These are phyloP conservation scores for Drosophila emarginata DNA, from an alignment of 2,888 invertebrate species.

Conservation along the genomic window DNA sequence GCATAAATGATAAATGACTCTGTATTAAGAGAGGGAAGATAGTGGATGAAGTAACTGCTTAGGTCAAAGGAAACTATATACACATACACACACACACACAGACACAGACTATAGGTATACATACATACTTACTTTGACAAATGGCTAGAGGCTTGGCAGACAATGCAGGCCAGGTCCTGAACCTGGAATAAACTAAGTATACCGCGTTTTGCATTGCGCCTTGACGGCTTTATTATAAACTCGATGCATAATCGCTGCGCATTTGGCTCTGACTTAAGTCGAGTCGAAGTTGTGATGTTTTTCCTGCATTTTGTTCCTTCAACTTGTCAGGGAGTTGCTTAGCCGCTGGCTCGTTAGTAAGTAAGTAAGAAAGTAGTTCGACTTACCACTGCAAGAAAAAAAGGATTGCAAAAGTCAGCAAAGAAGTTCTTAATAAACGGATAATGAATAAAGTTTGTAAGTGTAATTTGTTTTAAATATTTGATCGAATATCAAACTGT, in stretches of 20 bases:
- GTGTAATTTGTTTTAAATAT: too few species aligned
- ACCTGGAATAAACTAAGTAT: not conserved
- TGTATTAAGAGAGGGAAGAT: constrained; percentile 50
- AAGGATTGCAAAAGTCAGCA: not conserved
- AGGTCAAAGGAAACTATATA: constrained; percentile 13
- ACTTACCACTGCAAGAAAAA: constrained; percentile 9
- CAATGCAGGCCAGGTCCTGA: constrained; percentile 8
- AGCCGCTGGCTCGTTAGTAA: constrained; percentile 53
- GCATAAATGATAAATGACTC: constrained; percentile 76
- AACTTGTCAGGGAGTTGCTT: constrained; percentile 67
- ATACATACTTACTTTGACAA: constrained; percentile 6
- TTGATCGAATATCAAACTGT: too few species aligned
- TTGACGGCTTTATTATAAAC: constrained; percentile 69
- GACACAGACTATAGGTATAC: not conserved
- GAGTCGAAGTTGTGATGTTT: constrained; percentile 20
- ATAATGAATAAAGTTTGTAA: not conserved
- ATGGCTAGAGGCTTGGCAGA: constrained; percentile 13
- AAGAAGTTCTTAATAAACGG: not conserved
- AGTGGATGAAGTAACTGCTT: constrained; percentile 67
- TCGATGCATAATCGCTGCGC: constrained; percentile 66
- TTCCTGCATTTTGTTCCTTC: not conserved
- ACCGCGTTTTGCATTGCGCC: constrained; percentile 34
- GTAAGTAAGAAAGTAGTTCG: not conserved
- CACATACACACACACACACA: constrained; percentile 13
- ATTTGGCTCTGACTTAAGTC: constrained; percentile 37